A percentile compares a stretch with the other conserved stretches of the same genome.
Evolutionary conservation across 2,797 vertebrate genomes (phyloP).

Genomic region (Schizopygopsis pylzovi): DNA sequence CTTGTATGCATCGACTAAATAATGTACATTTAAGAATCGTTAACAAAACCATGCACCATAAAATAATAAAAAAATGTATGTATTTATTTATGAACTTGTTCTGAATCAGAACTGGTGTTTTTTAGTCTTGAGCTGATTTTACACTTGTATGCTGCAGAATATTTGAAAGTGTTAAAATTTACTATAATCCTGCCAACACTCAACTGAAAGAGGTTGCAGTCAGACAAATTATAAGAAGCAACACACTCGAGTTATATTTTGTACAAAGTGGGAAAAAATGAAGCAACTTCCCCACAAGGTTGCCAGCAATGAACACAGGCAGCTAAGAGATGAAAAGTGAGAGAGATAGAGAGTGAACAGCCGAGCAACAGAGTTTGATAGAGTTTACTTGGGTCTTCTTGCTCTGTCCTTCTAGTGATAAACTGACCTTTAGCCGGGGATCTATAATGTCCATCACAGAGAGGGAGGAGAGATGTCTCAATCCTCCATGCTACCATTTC

Average conservation of each 20-base stretch:
- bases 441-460: slow-evolving; percentile 46
- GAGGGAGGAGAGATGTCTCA: slow-evolving; percentile 40
- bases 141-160: background rate
- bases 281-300: background rate
- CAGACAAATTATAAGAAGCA: slow-evolving; percentile 9
- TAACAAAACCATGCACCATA: background rate
- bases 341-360: slow-evolving; percentile 52
- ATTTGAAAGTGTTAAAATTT: slow-evolving; percentile 1
- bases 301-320: background rate
- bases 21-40: background rate
- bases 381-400: slow-evolving; percentile 23
- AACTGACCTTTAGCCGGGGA: slow-evolving; percentile 64
- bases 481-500: slow-evolving; percentile 44
- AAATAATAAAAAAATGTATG: background rate
- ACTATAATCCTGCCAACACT: background rate
- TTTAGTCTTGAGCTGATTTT: slow-evolving; percentile 9
- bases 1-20: background rate
- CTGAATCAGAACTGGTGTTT: background rate
- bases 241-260: slow-evolving; percentile 11
- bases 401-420: slow-evolving; percentile 50
- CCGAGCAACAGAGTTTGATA: slow-evolving; percentile 22
- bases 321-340: slow-evolving; percentile 57
- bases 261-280: slow-evolving; percentile 10
- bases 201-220: slow-evolving; percentile 1
- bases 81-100: background rate